A percentile compares a stretch with the other conserved stretches of the same genome.
Evolutionary conservation across 2,888 invertebrate genomes (phyloP).

Genomic region (Macropis europaea): DNA sequence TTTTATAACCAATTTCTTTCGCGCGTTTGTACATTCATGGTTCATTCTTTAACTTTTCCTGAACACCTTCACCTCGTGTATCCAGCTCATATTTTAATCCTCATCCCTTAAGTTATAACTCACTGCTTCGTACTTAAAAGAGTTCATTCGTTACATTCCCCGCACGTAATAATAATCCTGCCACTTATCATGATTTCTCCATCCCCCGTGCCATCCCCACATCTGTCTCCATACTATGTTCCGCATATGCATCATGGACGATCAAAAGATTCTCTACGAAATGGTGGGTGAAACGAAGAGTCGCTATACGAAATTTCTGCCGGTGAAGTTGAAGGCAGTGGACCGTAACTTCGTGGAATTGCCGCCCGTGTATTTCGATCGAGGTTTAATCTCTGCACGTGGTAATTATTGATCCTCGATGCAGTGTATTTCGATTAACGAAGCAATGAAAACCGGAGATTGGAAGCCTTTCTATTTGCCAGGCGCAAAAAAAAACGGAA

Average conservation of each 20-base stretch:
- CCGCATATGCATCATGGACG: constrained; percentile 26
- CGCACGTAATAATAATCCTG: constrained; percentile 38
- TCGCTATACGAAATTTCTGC: neutral
- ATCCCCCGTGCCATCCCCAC: constrained; percentile 5
- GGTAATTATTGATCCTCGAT: neutral
- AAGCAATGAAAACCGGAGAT: neutral
- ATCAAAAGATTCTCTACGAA: constrained; percentile 13
- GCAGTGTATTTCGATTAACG: constrained; percentile 3
- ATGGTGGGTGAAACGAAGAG: neutral
- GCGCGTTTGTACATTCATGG: neutral
- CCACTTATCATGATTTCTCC: constrained; percentile 44
- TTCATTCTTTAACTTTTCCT: constrained; percentile 1
- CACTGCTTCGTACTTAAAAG: constrained; percentile 56
- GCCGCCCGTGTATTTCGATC: neutral
- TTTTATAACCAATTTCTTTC: neutral
- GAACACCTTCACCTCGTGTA: constrained; percentile 3
- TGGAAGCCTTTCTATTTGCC: too few relatives aligned
- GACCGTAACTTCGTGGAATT: neutral
- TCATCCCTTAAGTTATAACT: constrained; percentile 27
- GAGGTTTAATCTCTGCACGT: neutral
- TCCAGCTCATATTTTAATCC: constrained; percentile 12
- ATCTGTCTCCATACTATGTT: constrained; percentile 23
- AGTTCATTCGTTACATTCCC: constrained; percentile 28
- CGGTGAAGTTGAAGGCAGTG: neutral
- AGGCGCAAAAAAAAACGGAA: too few relatives aligned